These are phyloP conservation scores for Hippocampus comes DNA, from an alignment of 2,113 vertebrate species.

Conservation along the genomic window DNA sequence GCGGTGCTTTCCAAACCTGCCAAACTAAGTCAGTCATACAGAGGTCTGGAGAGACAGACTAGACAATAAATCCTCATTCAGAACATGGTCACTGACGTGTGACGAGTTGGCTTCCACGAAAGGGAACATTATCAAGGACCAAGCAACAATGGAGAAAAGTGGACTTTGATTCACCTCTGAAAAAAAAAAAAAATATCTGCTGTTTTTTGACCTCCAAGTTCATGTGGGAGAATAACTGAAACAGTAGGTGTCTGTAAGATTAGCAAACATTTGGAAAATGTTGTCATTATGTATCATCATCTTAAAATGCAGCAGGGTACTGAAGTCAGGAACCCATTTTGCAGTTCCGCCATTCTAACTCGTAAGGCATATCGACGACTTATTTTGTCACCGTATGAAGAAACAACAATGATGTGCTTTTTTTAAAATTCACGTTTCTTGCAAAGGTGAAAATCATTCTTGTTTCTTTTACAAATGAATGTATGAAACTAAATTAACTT, in stretches of 20 bases:
- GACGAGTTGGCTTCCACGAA: conserved; percentile 44
- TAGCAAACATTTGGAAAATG: not conserved
- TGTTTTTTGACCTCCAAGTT: conserved; percentile 31
- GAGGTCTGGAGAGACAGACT: conserved; percentile 26
- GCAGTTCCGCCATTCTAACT: not conserved
- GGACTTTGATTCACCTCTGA: conserved; percentile 36
- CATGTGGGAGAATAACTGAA: conserved; percentile 23
- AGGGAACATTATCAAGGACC: conserved; percentile 59
- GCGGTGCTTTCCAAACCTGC: conserved; percentile 30
- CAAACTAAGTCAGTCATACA: conserved; percentile 43
- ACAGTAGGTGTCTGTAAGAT: conserved; percentile 8
- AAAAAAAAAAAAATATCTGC: conserved; percentile 3
- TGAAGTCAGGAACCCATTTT: not conserved
- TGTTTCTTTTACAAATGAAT: too few species aligned
- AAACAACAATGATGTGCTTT: not conserved
- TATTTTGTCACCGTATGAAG: not conserved
- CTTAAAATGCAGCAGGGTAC: not conserved
- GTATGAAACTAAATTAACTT: too few species aligned
- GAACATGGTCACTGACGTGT: conserved; percentile 51
- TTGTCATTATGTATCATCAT: not conserved
- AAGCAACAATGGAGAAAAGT: conserved; percentile 24
- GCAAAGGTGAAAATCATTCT: too few species aligned
- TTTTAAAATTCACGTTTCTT: too few species aligned
- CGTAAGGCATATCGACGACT: not conserved
- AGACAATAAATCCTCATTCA: conserved; percentile 67